A percentile compares a stretch with the other conserved stretches of the same genome.
phyloP scores from a whole-genome alignment of 2,113 vertebrate genomes.

The Trogon melanurus region DNA sequence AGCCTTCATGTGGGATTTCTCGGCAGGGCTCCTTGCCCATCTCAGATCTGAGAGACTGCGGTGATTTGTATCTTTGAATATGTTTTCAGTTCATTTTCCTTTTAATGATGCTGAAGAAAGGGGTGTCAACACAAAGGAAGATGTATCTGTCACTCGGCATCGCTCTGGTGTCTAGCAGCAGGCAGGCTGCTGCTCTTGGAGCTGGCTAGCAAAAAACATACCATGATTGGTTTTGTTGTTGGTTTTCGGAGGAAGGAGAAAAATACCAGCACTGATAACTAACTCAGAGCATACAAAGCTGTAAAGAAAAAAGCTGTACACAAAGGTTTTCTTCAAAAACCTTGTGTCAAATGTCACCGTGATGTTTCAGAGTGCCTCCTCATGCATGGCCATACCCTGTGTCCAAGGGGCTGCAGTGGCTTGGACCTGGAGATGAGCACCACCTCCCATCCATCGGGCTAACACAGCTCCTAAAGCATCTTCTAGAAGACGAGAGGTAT shows the following conservation, averaged over 20 bases:
- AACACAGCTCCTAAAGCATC: not conserved
- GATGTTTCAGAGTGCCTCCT: not conserved
- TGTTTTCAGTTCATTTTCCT: slow-evolving; percentile 28
- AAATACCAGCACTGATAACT: not conserved
- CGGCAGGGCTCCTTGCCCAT: slow-evolving; percentile 2
- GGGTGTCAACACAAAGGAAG: slow-evolving; percentile 1
- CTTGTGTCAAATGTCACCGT: not conserved
- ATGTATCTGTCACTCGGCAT: not conserved
- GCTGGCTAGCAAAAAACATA: not conserved
- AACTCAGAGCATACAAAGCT: not conserved
- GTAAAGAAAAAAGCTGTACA: not conserved
- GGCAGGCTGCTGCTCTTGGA: slow-evolving; percentile 1
- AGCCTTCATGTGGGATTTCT: not conserved
- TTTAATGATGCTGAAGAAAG: slow-evolving; percentile 46
- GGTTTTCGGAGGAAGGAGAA: not conserved
- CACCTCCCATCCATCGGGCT: accelerated
- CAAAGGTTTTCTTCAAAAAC: not conserved
- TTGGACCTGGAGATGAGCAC: not conserved
- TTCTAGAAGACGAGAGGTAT: not conserved
- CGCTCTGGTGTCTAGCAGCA: not conserved
- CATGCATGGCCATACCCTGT: not conserved
- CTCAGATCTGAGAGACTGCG: not conserved
- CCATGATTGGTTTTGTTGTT: not conserved
- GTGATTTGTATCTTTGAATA: slow-evolving; percentile 39
- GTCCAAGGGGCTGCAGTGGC: not conserved